Evolutionary conservation across 2,113 vertebrate genomes (phyloP).

Genomic region (Anas platyrhynchos): DNA sequence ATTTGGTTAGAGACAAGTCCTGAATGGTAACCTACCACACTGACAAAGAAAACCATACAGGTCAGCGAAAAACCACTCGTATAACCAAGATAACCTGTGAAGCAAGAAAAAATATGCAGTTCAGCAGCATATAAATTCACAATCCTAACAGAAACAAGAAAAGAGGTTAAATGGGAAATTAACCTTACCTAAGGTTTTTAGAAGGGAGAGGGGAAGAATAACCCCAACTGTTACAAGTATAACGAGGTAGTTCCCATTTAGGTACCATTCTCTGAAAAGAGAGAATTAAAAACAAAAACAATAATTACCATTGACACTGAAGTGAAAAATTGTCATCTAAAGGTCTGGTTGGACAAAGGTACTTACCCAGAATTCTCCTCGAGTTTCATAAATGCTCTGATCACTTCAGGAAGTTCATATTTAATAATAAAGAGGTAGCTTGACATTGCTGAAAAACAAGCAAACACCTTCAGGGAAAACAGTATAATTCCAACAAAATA

Average conservation of each 20-base stretch:
- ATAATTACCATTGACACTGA: background rate
- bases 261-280: slow-evolving; percentile 90
- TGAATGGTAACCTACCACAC: slow-evolving; percentile 85
- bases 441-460: slow-evolving; percentile 90
- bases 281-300: background rate
- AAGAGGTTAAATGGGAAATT: background rate
- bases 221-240: slow-evolving; percentile 90
- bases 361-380: slow-evolving; percentile 90
- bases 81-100: slow-evolving; percentile 94
- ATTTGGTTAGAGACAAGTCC: background rate
- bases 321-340: background rate
- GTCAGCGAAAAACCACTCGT: slow-evolving; percentile 95
- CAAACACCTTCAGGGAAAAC: background rate
- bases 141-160: background rate
- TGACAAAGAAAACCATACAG: slow-evolving; percentile 97
- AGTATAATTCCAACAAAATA: background rate
- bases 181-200: slow-evolving; percentile 94
- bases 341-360: background rate
- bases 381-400: slow-evolving; percentile 88
- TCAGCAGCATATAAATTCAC: slow-evolving; percentile 21
- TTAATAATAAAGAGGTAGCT: slow-evolving; percentile 99
- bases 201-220: slow-evolving; percentile 93
- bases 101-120: slow-evolving; percentile 37
- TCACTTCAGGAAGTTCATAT: slow-evolving; percentile 97
- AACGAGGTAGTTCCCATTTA: slow-evolving; percentile 95